Base-by-base conservation (phyloP, 1,140 invertebrate species). In the Drosophila albomicans region DNA sequence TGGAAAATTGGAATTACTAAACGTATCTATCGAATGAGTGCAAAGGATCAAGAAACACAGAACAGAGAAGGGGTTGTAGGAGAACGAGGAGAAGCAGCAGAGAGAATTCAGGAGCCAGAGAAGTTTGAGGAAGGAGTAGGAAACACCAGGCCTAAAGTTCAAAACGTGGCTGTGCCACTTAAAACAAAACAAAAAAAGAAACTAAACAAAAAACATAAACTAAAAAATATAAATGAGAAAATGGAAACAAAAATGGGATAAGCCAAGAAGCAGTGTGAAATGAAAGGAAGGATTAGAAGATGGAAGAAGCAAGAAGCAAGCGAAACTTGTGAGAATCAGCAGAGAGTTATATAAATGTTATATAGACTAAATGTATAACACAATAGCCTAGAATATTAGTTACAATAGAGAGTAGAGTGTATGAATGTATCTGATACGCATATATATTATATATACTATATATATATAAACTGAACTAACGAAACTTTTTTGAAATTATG, bases 91-190 rank as follows among this genome's bases (percentile, higher is more conserved):
- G 16, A 20, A 56, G 41, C 64, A 59, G 64, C 35, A 38, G 15
- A 46, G 46, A 54, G 35, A 25, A 25, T 25, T 25, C 20, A 38
- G 35, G 54, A 73, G 48, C 51, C 38, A 63, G 58, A 54, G 16
- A 41, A 25, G 32, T 16, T 58, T n/a, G 35, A 41, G 32, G 28
- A 16, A 59, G 52, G 32, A 67, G 64, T 56, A 41, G 54, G 43
- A 75, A 45, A 64, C 20, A 25, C 56, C 79, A 79, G 84, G 84
- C 84, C 84, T 82, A 75, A 80, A 88, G 84, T 88, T 88, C 84
- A 88, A 88, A 88, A 78, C 64, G 85, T 89, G 85, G 85, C 85
- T 89, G 85, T 84, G 85, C 85, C 85, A 85, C 85, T 46, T 65
- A 74, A 78, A 79, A 72, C 48, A 46, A 76, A 57, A 75, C 67